Conservation (phyloP, 2,113 vertebrate species). For the Crotalus helleri region DNA sequence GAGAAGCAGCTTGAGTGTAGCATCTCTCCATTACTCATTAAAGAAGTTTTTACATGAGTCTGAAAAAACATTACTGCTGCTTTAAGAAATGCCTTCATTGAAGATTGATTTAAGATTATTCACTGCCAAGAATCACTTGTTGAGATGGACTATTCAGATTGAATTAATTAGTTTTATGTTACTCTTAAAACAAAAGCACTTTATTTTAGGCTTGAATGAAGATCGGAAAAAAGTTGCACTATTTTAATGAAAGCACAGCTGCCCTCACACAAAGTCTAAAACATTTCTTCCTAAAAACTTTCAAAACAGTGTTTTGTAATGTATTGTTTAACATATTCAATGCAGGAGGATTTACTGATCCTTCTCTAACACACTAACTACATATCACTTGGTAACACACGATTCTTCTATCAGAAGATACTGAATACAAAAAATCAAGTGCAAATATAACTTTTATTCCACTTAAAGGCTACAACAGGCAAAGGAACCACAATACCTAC, state of each 20-base stretch:
- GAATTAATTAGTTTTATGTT: neutral
- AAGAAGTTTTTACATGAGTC: neutral
- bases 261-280: neutral
- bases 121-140: neutral
- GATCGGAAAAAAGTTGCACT: neutral
- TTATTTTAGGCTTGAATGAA: neutral
- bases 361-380: neutral
- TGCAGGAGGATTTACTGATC: neutral
- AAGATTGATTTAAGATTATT: neutral
- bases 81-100: neutral
- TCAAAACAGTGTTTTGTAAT: neutral
- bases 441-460: neutral
- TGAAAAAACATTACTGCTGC: neutral
- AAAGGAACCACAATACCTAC: slow-evolving; percentile 31
- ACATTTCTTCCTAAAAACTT: neutral
- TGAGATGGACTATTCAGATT: neutral
- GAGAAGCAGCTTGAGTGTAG: neutral
- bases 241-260: neutral
- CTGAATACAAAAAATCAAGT: neutral
- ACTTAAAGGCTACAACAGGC: neutral
- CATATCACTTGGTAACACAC: neutral
- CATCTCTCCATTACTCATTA: neutral
- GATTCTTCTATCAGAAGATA: neutral
- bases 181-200: neutral
- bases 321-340: neutral